Conservation (phyloP, 2,113 vertebrate genomes). For the Turnix velox region DNA sequence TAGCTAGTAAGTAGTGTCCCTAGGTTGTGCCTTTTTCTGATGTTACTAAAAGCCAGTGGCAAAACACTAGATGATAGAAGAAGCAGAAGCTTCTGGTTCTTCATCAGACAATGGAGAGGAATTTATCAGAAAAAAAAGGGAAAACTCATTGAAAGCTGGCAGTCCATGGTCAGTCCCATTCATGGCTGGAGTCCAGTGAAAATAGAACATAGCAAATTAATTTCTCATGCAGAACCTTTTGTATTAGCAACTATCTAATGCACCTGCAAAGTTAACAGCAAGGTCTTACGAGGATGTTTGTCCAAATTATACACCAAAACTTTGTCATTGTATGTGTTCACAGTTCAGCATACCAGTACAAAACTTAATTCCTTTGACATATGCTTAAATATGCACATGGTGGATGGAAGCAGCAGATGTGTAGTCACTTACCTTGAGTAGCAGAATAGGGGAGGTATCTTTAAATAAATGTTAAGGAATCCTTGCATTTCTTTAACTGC, state of each 20-base stretch:
- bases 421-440: background rate
- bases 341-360: background rate
- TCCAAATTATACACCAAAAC: background rate
- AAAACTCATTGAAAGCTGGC: background rate
- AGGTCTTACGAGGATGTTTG: background rate
- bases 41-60: background rate
- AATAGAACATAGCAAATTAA: background rate
- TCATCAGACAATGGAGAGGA: background rate
- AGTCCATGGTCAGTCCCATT: background rate
- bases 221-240: background rate
- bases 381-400: background rate
- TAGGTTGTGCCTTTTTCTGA: background rate
- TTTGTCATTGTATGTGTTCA: background rate
- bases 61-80: background rate
- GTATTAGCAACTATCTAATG: background rate
- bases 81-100: background rate
- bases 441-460: background rate
- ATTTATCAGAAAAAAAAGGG: background rate
- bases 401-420: background rate
- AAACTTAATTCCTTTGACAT: background rate
- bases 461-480: background rate
- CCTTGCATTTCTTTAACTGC: background rate
- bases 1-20: background rate
- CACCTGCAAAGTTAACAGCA: background rate
- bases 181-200: background rate